Base-by-base conservation (phyloP, 2,797 vertebrate species). In the Parotocinclus haroldoi region DNA sequence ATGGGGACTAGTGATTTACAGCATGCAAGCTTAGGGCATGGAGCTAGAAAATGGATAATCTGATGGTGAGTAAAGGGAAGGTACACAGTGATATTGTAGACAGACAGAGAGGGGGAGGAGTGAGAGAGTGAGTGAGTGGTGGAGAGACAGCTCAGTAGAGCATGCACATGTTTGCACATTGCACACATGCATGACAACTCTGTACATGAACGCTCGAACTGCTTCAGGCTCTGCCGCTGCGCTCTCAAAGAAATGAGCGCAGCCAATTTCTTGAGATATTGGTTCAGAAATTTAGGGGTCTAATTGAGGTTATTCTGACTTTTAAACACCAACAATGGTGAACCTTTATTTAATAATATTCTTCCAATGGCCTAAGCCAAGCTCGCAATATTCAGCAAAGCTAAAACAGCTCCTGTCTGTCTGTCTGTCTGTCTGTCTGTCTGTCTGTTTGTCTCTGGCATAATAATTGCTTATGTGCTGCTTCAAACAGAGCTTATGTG, bases 401-500 rank as follows among this genome's bases (percentile, higher is more conserved):
- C 61, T 54, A 42, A 62, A 14, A 39, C 45, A 17, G 66, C 45
- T 63, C 39, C 49, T 27, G 27, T n/a, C n/a, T n/a, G n/a, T n/a
- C n/a, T n/a, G n/a, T n/a, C n/a, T n/a, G n/a, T n/a, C n/a, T n/a
- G n/a, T n/a, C n/a, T n/a, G n/a, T n/a, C n/a, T n/a, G n/a, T n/a
- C n/a, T n/a, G n/a, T n/a, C n/a, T n/a, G n/a, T n/a, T n/a, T n/a
- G n/a, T 27, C 27, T 27, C 27, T 27, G 27, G 27, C 27, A 80
- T 80, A 78, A 75, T 79, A 74, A 55, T 62, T 71, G 76, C 76
- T 76, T 72, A 78, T 75, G 78, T 68, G 72, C 75, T 77, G 62
- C 62, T 73, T 72, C 63, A 48, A 48, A 58, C 40, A 58, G 10
- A 18, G 9, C 10, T 49, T 39, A 13, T 36, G 67, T 17, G 6